These are phyloP conservation scores for Centropus unirufus DNA, from an alignment of 2,113 vertebrate genomes.

Conservation along the genomic window DNA sequence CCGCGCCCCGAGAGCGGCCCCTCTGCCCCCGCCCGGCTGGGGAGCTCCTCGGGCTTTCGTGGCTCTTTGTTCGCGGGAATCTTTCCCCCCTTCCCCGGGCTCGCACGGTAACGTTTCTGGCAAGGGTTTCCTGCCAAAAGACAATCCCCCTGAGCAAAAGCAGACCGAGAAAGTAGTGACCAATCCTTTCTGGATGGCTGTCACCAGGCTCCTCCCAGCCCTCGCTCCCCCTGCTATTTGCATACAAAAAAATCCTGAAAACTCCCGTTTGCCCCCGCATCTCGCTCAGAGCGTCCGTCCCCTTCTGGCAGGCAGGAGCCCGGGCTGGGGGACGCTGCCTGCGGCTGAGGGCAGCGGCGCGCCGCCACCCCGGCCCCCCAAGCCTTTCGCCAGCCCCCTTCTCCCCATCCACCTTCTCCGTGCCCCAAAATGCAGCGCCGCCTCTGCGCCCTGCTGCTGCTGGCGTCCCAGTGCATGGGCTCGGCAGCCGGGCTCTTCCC, in stretches of 20 bases:
- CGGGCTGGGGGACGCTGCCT: conserved; percentile 16
- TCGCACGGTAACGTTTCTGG: conserved; percentile 17
- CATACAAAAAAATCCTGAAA: conserved; percentile 77
- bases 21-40: not conserved
- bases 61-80: conserved; percentile 20
- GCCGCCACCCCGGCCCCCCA: not conserved
- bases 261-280: conserved; percentile 57
- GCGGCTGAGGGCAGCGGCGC: not conserved
- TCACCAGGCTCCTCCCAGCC: conserved; percentile 77
- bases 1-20: not conserved
- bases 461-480: conserved; percentile 78
- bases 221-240: conserved; percentile 72
- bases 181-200: conserved; percentile 74
- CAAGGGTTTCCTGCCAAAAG: conserved; percentile 60
- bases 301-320: conserved; percentile 36
- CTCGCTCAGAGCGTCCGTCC: conserved; percentile 58
- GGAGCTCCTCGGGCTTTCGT: not conserved
- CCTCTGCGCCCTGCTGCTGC: conserved; percentile 65
- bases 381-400: not conserved
- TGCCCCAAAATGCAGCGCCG: conserved; percentile 68
- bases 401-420: not conserved
- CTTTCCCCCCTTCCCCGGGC: not conserved
- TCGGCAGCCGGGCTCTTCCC: conserved; percentile 85
- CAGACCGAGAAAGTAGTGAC: conserved; percentile 64
- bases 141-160: conserved; percentile 61